Evolutionary conservation across 2,797 vertebrate genomes (phyloP).

Genomic region (Myripristis jacobus): DNA sequence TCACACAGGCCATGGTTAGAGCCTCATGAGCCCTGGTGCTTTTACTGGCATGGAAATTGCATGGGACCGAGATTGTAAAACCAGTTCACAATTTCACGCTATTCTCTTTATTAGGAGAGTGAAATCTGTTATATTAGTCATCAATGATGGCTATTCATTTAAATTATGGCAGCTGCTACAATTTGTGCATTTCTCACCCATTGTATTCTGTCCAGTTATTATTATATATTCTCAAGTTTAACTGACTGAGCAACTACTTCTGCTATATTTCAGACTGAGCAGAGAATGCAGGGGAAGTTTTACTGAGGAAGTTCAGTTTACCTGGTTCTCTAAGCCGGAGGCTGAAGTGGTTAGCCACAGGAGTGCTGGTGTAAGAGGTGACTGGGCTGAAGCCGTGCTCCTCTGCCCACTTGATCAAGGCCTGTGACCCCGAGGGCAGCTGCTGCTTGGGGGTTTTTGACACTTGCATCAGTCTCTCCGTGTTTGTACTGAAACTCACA

Average conservation of each 20-base stretch:
- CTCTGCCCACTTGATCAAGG: conserved; percentile 90
- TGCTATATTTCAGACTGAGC: not conserved
- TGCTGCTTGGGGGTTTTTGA: conserved; percentile 71
- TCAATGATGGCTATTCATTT: not conserved
- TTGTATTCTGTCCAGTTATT: not conserved
- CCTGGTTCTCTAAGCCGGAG: conserved; percentile 89
- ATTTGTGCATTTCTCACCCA: not conserved
- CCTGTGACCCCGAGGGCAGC: conserved; percentile 87
- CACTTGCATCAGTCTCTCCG: conserved; percentile 84
- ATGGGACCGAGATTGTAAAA: conserved; percentile 27
- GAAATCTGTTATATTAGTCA: conserved; percentile 14
- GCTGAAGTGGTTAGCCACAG: conserved; percentile 91
- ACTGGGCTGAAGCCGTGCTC: conserved; percentile 85
- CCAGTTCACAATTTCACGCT: conserved; percentile 26
- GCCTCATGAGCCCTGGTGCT: conserved; percentile 19
- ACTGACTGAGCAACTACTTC: not conserved
- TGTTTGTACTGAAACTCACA: conserved; percentile 85
- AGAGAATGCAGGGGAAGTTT: not conserved
- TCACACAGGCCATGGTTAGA: conserved; percentile 29
- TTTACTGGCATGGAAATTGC: conserved; percentile 44
- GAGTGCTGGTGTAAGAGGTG: conserved; percentile 92
- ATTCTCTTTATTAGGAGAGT: conserved; percentile 14
- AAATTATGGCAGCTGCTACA: conserved; percentile 3
- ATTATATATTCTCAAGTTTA: too few relatives aligned
- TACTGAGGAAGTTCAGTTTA: conserved; percentile 60